Conservation (phyloP, 1,140 invertebrate species). For the Pseudomyrmex cubaensis region DNA sequence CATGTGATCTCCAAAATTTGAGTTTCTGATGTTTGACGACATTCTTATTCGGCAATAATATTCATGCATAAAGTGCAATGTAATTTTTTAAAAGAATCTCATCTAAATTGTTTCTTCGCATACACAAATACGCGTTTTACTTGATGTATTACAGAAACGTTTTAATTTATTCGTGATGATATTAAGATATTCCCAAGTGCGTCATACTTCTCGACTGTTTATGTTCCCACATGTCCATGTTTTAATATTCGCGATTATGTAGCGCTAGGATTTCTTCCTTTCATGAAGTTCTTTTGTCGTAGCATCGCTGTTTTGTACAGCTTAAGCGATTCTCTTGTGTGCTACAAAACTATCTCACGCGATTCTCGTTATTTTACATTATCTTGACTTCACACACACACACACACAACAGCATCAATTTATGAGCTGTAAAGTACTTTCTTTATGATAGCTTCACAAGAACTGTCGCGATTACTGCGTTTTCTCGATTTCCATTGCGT, state of each 20-base stretch:
- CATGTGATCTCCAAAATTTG: background rate
- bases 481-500: background rate
- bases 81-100: background rate
- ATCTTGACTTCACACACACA: conserved; percentile 37
- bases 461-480: background rate
- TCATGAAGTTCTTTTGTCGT: conserved; percentile 46
- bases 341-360: conserved; percentile 27
- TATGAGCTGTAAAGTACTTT: conserved; percentile 47
- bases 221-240: background rate
- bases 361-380: conserved; percentile 31
- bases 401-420: conserved; percentile 12
- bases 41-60: too few species aligned
- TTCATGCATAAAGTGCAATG: background rate
- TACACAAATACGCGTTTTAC: background rate
- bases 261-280: conserved; percentile 24
- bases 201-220: conserved; percentile 40
- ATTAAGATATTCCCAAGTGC: conserved; percentile 47
- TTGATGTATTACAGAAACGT: conserved; percentile 2
- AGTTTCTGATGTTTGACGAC: too few species aligned
- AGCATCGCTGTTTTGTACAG: conserved; percentile 16
- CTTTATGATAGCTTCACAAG: background rate
- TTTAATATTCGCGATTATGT: conserved; percentile 46
- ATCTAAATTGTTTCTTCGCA: background rate
- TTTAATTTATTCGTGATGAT: conserved; percentile 27
- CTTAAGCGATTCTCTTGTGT: conserved; percentile 48